Evolutionary conservation across 2,113 vertebrate species (phyloP).

Genomic region (Paracanthobrama guichenoti): DNA sequence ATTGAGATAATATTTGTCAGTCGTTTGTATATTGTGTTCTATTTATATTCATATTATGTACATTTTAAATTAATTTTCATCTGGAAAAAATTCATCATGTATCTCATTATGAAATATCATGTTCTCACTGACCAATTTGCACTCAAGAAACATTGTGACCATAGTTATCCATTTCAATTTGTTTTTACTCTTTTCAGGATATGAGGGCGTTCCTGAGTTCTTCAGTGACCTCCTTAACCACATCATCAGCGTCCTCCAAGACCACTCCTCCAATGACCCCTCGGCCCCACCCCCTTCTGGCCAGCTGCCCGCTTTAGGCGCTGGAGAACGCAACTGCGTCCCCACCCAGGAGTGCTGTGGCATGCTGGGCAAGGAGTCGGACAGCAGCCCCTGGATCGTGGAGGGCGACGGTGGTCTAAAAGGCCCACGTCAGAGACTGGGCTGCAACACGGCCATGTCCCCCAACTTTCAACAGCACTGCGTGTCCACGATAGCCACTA

Average conservation of each 20-base stretch:
- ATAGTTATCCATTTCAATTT: not conserved
- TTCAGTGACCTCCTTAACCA: constrained; percentile 95
- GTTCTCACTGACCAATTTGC: not conserved
- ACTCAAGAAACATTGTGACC: not conserved
- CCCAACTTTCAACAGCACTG: constrained; percentile 99
- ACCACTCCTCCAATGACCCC: constrained; percentile 70
- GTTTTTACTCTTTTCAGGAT: constrained; percentile 75
- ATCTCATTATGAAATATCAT: not conserved
- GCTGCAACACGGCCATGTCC: constrained; percentile 88
- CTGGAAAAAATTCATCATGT: too few species aligned
- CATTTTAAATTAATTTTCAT: too few species aligned
- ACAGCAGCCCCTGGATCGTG: constrained; percentile 79
- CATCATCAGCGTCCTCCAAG: constrained; percentile 89
- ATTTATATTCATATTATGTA: too few species aligned
- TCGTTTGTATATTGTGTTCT: too few species aligned
- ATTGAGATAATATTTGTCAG: too few species aligned
- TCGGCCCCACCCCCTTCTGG: constrained; percentile 61
- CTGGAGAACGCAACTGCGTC: constrained; percentile 74
- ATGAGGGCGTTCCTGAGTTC: constrained; percentile 94
- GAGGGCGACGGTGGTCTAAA: constrained; percentile 82
- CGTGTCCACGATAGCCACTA: constrained; percentile 91
- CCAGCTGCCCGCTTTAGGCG: constrained; percentile 62
- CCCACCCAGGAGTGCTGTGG: constrained; percentile 76
- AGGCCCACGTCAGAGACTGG: constrained; percentile 91
- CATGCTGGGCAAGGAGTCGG: constrained; percentile 82